Evolutionary conservation across 2,888 invertebrate species (phyloP).

Genomic region (Heliconius aoede): DNA sequence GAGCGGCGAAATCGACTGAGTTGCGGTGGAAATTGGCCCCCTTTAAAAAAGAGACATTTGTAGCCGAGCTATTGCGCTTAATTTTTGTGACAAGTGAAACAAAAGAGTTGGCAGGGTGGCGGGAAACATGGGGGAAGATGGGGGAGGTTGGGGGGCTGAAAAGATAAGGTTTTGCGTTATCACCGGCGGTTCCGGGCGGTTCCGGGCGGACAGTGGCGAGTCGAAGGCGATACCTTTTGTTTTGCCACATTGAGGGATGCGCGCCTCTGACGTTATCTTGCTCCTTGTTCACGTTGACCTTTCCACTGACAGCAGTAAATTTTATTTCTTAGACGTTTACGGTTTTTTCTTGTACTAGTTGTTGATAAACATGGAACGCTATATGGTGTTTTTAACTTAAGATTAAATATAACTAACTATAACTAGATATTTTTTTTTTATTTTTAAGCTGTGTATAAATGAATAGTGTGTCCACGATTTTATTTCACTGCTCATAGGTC

Average conservation of each 20-base stretch:
- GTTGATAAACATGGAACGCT: slow-evolving; percentile 60
- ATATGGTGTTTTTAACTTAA: slow-evolving; percentile 50
- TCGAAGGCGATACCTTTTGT: slow-evolving; percentile 82
- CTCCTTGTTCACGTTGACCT: slow-evolving; percentile 72
- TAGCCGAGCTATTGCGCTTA: slow-evolving; percentile 82
- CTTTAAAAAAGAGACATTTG: slow-evolving; percentile 84
- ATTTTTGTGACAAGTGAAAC: slow-evolving; percentile 84
- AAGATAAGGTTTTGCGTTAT: slow-evolving; percentile 80
- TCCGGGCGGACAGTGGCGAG: slow-evolving; percentile 73
- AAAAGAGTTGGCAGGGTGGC: slow-evolving; percentile 79
- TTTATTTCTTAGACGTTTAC: slow-evolving; percentile 73
- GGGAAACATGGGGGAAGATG: slow-evolving; percentile 53
- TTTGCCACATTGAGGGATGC: slow-evolving; percentile 80
- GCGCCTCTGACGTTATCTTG: slow-evolving; percentile 78
- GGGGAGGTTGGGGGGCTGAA: slow-evolving; percentile 56
- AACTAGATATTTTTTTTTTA: no score
- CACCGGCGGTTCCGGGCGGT: slow-evolving; percentile 68
- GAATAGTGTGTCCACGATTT: no score
- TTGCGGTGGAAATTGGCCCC: slow-evolving; percentile 83
- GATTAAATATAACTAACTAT: neutral
- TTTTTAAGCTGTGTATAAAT: no score
- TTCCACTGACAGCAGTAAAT: slow-evolving; percentile 77
- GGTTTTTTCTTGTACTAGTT: slow-evolving; percentile 58
- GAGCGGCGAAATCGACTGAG: slow-evolving; percentile 84
- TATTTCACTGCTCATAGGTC: no score